Percentiles rank a stretch among this genome's conserved stretches.
Conservation (phyloP, 2,797 vertebrate species). For the Poecilia wingei region DNA sequence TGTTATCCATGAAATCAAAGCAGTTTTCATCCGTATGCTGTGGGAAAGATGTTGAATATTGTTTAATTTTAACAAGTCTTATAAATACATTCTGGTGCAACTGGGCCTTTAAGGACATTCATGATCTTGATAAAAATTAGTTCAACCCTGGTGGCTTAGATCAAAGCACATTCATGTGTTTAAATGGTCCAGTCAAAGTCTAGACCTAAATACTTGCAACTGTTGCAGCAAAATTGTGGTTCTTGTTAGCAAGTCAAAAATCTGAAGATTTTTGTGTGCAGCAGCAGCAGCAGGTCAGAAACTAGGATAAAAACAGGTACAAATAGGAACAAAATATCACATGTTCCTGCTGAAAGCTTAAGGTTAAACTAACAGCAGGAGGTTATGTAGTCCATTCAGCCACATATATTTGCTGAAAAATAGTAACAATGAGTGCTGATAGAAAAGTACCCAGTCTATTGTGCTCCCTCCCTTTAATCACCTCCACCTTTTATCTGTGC, state of each 20-base stretch:
- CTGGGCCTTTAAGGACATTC: no score
- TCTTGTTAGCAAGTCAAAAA: background rate
- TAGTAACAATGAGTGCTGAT: constrained; percentile 50
- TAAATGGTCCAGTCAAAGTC: background rate
- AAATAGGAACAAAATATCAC: constrained; percentile 8
- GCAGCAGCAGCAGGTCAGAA: background rate
- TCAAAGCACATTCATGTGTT: background rate
- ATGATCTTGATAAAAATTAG: no score
- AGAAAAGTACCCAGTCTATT: constrained; percentile 53
- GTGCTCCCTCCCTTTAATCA: constrained; percentile 67
- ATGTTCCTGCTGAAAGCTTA: constrained; percentile 6
- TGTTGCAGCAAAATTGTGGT: no score
- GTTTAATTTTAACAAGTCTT: no score
- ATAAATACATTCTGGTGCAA: no score
- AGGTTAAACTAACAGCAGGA: constrained; percentile 36
- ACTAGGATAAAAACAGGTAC: constrained; percentile 16
- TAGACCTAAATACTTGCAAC: background rate
- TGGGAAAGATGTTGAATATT: no score
- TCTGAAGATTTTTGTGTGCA: background rate
- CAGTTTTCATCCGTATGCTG: no score
- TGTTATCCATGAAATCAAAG: no score
- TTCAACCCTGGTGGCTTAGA: background rate
- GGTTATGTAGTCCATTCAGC: constrained; percentile 44
- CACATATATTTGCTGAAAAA: constrained; percentile 44
- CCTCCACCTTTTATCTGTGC: constrained; percentile 67